Conservation (phyloP, 2,113 vertebrate species). For the Dipodomys merriami region DNA sequence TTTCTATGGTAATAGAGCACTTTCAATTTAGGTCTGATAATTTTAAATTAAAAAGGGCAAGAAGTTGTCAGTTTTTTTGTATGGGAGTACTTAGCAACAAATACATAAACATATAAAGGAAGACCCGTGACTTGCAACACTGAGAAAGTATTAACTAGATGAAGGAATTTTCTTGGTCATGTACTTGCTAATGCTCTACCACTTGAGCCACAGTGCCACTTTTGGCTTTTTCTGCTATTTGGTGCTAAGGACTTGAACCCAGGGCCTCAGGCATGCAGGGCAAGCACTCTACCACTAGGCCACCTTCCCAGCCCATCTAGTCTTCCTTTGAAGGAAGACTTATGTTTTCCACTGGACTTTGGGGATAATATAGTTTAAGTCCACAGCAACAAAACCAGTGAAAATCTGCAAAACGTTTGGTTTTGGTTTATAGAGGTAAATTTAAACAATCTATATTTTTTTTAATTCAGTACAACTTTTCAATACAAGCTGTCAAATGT, state of each 20-base stretch:
- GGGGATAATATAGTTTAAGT: not conserved
- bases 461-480: not conserved
- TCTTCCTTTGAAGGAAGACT: not conserved
- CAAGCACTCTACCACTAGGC: too few species aligned
- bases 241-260: too few species aligned
- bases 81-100: not conserved
- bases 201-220: too few species aligned
- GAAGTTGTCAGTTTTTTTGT: not conserved
- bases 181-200: too few species aligned
- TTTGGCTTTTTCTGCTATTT: too few species aligned
- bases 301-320: not conserved
- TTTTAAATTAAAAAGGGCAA: constrained; percentile 38
- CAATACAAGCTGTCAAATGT: not conserved
- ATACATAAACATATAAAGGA: not conserved
- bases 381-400: not conserved
- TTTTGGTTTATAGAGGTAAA: not conserved
- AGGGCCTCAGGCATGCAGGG: too few species aligned
- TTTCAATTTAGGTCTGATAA: not conserved
- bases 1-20: constrained; percentile 12
- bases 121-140: not conserved
- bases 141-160: too few species aligned
- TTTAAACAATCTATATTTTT: not conserved
- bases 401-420: not conserved
- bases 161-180: too few species aligned
- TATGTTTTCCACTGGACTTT: not conserved